These are phyloP conservation scores for Rhynchomys soricoides DNA, from an alignment of 2,113 vertebrate species.

Conservation along the genomic window DNA sequence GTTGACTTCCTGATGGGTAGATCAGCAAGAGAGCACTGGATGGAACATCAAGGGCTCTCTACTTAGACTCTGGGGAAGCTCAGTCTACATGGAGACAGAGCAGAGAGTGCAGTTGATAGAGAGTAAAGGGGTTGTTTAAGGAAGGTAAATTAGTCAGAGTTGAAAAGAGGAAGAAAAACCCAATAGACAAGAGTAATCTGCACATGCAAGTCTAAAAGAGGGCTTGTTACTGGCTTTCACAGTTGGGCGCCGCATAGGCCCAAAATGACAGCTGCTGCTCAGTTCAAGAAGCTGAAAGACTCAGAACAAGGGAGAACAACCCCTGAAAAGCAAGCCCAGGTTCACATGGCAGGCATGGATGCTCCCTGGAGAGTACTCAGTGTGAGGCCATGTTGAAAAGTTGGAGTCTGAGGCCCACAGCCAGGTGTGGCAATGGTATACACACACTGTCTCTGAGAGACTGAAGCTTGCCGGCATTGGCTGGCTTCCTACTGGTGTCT, in stretches of 20 bases:
- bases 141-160: neutral
- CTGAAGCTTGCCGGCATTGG: neutral
- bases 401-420: neutral
- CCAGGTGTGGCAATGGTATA: no score
- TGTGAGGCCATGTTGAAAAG: neutral
- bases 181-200: no score
- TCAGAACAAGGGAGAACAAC: neutral
- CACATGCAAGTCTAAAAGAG: neutral
- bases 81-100: neutral
- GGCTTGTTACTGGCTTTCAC: neutral
- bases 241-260: no score
- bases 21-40: rapidly evolving
- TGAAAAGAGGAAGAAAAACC: neutral
- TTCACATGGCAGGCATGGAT: neutral
- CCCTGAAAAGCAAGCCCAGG: neutral
- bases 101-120: neutral
- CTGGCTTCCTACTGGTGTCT: neutral
- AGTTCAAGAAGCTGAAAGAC: neutral
- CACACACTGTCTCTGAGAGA: neutral
- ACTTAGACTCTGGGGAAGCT: neutral
- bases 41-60: neutral
- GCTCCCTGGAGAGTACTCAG: neutral
- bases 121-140: neutral
- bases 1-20: rapidly evolving
- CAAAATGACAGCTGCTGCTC: neutral